phyloP scores from a whole-genome alignment of 2,113 vertebrate species.

The Ursus arctos region DNA sequence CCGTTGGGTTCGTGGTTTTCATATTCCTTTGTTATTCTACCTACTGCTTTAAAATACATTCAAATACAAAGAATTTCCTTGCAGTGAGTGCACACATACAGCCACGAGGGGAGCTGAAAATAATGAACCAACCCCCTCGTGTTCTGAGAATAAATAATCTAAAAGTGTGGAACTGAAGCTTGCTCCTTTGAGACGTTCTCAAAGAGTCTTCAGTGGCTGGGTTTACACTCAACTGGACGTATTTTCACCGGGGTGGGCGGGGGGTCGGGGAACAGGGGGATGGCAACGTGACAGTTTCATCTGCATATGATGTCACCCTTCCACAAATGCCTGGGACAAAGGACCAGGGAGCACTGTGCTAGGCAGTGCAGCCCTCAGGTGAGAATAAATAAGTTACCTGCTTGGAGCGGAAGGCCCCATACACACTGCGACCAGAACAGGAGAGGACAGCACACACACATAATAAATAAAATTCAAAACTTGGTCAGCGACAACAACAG shows the following conservation, averaged over 20 bases:
- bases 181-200: slow-evolving; percentile 75
- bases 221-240: slow-evolving; percentile 72
- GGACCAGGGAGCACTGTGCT: background rate
- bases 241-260: slow-evolving; percentile 62
- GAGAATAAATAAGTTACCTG: slow-evolving; percentile 47
- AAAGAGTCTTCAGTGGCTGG: slow-evolving; percentile 73
- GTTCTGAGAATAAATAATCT: slow-evolving; percentile 88
- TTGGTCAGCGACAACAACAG: background rate
- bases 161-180: slow-evolving; percentile 82
- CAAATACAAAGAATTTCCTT: slow-evolving; percentile 88
- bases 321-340: slow-evolving; percentile 80
- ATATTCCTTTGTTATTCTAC: slow-evolving; percentile 82
- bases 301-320: slow-evolving; percentile 79
- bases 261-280: background rate
- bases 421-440: background rate
- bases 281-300: slow-evolving; percentile 65
- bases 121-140: slow-evolving; percentile 78
- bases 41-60: slow-evolving; percentile 92
- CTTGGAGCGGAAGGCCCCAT: slow-evolving; percentile 28
- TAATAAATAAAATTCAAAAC: slow-evolving; percentile 51
- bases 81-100: slow-evolving; percentile 84
- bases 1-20: slow-evolving; percentile 69
- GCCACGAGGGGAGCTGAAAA: slow-evolving; percentile 79
- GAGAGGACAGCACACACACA: background rate
- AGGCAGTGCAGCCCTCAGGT: background rate